A percentile compares a stretch with the other conserved stretches of the same genome.
Evolutionary conservation across 1,140 invertebrate species (phyloP).

Genomic region (Ceratosolen solmsi): DNA sequence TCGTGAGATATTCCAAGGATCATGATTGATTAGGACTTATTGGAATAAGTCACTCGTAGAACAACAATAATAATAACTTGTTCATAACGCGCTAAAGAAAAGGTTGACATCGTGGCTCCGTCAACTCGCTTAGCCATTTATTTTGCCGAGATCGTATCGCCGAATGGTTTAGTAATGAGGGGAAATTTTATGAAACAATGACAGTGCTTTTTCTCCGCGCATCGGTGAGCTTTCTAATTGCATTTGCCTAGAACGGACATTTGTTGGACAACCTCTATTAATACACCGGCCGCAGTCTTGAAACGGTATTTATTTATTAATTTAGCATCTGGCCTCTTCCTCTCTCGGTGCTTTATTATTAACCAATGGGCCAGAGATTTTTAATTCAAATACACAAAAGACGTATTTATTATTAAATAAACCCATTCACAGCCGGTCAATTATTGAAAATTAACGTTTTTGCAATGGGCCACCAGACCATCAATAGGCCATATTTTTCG

Average conservation of each 20-base stretch:
- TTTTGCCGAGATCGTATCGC: no score
- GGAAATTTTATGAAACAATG: not conserved
- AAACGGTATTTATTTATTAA: not conserved
- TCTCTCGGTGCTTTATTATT: not conserved
- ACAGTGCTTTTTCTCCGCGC: not conserved
- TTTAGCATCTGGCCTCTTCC: not conserved
- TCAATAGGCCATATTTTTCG: not conserved
- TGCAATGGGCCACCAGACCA: no score
- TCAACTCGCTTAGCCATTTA: no score
- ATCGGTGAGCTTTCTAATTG: not conserved
- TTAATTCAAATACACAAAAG: not conserved
- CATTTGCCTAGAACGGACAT: not conserved
- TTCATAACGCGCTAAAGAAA: no score
- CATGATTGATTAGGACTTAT: no score
- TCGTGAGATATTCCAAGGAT: no score
- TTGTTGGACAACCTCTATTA: constrained; percentile 4
- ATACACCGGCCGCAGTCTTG: not conserved
- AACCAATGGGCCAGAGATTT: not conserved
- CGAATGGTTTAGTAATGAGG: not conserved
- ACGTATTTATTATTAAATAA: not conserved
- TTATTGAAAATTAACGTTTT: not conserved
- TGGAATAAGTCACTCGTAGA: no score
- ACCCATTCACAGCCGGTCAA: no score
- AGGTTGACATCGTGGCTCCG: no score
- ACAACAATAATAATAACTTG: no score